Conservation (phyloP, 2,888 invertebrate species). For the Omphaloscelis lunosa region DNA sequence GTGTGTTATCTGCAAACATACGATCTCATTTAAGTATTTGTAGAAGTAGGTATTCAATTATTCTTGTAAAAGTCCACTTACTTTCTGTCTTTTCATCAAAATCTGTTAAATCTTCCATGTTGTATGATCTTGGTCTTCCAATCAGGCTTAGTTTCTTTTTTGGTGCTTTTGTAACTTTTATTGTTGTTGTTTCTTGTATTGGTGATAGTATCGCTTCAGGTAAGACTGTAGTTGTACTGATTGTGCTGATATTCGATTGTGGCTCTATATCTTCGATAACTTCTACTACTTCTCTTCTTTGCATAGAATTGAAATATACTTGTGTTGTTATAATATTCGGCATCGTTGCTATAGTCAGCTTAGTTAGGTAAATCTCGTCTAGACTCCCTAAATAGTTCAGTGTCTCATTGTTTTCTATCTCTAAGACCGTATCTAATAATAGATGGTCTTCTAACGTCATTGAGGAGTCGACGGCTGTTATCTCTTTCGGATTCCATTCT, state of each 20-base stretch:
- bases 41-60: conserved; percentile 41
- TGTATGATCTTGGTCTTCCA: conserved; percentile 83
- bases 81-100: conserved; percentile 69
- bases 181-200: conserved; percentile 4
- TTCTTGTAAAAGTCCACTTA: conserved; percentile 74
- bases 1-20: conserved; percentile 79
- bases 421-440: conserved; percentile 78
- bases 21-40: conserved; percentile 64
- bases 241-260: conserved; percentile 16
- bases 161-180: conserved; percentile 27
- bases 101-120: conserved; percentile 78
- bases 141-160: conserved; percentile 73
- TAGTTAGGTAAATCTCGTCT: conserved; percentile 82
- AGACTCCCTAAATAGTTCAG: conserved; percentile 76
- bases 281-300: conserved; percentile 75
- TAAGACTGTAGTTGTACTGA: neutral
- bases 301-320: conserved; percentile 69
- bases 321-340: conserved; percentile 66
- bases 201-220: neutral
- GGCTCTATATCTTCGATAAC: conserved; percentile 47
- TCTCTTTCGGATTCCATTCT: conserved; percentile 74
- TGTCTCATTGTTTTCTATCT: conserved; percentile 79
- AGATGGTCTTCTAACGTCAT: conserved; percentile 79
- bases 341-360: conserved; percentile 80
- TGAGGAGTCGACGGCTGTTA: conserved; percentile 69